phyloP scores from a whole-genome alignment of 2,113 vertebrate genomes.

The Platichthys flesus region DNA sequence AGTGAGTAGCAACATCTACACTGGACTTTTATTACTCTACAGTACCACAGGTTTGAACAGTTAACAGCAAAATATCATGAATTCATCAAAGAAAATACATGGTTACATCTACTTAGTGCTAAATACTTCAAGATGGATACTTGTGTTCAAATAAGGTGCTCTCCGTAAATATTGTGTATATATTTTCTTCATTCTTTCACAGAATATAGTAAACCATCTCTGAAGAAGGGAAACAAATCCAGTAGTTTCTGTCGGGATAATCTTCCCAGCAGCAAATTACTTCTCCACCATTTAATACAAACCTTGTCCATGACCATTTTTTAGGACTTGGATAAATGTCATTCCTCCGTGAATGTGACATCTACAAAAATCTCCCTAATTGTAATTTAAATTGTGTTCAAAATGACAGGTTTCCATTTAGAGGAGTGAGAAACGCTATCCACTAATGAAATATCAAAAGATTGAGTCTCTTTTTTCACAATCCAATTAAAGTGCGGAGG shows the following conservation, averaged over 20 bases:
- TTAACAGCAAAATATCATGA: no score
- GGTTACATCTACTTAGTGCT: background rate
- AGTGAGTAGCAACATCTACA: no score
- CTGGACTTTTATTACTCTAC: no score
- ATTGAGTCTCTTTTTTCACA: conserved; percentile 50
- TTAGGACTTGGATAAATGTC: conserved; percentile 72
- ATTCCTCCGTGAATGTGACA: conserved; percentile 69
- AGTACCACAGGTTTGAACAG: background rate
- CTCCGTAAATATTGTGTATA: background rate
- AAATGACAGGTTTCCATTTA: conserved; percentile 47
- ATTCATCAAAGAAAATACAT: no score
- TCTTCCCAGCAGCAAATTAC: conserved; percentile 43
- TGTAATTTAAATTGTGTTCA: conserved; percentile 74
- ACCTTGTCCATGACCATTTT: conserved; percentile 68
- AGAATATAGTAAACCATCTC: background rate
- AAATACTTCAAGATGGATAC: background rate
- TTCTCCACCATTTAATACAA: conserved; percentile 70
- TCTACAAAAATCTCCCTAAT: conserved; percentile 64
- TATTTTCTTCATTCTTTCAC: background rate
- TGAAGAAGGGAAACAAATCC: conserved; percentile 26
- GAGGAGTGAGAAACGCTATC: conserved; percentile 50
- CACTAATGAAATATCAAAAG: conserved; percentile 71
- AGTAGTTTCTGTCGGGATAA: conserved; percentile 21
- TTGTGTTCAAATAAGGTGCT: no score
- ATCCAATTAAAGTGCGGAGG: conserved; percentile 46